Conservation (phyloP, 2,888 invertebrate genomes). For the Resseliella maxima region DNA sequence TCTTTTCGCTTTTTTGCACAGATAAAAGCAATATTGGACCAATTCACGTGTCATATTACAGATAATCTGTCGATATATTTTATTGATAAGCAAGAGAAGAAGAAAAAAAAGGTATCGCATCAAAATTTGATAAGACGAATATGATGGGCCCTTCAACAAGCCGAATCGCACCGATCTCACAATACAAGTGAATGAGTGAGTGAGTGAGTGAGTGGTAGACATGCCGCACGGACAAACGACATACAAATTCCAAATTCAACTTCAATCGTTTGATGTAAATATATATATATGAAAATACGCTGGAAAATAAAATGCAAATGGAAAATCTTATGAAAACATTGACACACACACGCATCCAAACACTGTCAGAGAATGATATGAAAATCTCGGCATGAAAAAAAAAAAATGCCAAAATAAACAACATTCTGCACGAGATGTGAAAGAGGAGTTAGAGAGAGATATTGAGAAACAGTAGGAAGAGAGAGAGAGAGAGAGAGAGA, state of each 20-base stretch:
- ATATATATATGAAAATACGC: conserved; percentile 44
- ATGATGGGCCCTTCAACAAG: not conserved
- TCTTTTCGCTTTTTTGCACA: not conserved
- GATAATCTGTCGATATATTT: conserved; percentile 53
- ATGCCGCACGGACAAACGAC: not conserved
- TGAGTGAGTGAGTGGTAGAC: not conserved
- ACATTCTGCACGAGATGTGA: too few relatives aligned
- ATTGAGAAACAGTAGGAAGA: too few relatives aligned
- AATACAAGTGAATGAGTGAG: not conserved
- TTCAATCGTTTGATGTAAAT: not conserved
- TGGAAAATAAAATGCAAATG: conserved; percentile 1
- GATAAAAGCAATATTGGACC: conserved; percentile 42
- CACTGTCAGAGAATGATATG: not conserved
- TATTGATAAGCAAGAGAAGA: conserved; percentile 29
- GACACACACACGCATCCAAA: not conserved
- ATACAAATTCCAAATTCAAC: conserved; percentile 8
- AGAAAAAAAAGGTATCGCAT: conserved; percentile 13
- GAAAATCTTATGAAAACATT: conserved; percentile 14
- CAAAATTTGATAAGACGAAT: conserved; percentile 37
- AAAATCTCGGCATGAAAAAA: conserved; percentile 11
- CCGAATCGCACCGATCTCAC: not conserved
- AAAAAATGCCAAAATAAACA: not conserved
- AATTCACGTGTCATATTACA: conserved; percentile 53
- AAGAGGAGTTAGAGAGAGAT: too few relatives aligned
- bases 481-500: too few relatives aligned